Percentiles rank a stretch among this genome's conserved stretches.
phyloP scores from a whole-genome alignment of 1,140 invertebrate genomes.

The Holcopasites calliopsidis region DNA sequence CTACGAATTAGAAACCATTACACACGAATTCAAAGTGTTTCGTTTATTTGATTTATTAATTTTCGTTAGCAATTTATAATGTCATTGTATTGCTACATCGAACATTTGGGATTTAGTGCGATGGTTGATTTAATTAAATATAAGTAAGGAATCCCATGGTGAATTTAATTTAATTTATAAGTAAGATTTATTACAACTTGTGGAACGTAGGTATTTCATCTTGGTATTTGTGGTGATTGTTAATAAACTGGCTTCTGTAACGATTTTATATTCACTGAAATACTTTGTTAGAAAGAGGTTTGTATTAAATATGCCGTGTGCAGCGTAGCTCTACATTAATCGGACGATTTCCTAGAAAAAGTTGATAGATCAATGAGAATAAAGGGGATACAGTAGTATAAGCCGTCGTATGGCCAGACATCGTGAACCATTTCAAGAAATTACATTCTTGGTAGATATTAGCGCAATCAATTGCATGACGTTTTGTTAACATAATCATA shows the following conservation, averaged over 20 bases:
- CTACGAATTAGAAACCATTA: neutral
- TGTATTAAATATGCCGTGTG: conserved; percentile 12
- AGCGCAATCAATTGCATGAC: neutral
- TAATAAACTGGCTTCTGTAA: neutral
- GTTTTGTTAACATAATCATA: too few relatives aligned
- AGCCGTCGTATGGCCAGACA: conserved; percentile 37
- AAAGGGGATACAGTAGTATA: conserved; percentile 41
- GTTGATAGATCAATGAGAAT: conserved; percentile 29
- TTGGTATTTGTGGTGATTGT: neutral
- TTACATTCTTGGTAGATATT: neutral
- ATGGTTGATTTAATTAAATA: too few relatives aligned
- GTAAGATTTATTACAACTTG: neutral
- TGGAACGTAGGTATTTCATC: neutral
- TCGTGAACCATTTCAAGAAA: neutral
- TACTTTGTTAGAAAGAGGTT: neutral
- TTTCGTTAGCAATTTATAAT: too few relatives aligned
- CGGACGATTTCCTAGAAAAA: conserved; percentile 8
- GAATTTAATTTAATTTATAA: neutral
- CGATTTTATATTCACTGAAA: neutral
- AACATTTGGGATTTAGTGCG: neutral
- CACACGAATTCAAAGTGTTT: neutral
- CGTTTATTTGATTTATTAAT: conserved; percentile 16
- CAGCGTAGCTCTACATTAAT: neutral
- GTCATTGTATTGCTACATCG: too few relatives aligned
- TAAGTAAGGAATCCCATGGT: too few relatives aligned